Conservation (phyloP, 2,113 vertebrate species). For the Oryzias melastigma region DNA sequence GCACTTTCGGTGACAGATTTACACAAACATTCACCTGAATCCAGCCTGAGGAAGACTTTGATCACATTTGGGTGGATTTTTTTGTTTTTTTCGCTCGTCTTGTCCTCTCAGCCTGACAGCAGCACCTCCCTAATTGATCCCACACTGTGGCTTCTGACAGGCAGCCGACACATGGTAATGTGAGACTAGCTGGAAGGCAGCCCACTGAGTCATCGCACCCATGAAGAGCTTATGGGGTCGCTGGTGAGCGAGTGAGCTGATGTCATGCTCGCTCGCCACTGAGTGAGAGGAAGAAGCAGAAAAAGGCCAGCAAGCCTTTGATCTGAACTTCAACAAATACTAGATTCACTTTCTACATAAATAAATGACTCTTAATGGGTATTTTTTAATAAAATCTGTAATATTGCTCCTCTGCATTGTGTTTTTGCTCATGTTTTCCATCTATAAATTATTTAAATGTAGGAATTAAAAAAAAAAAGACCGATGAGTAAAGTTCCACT, state of each 20-base stretch:
- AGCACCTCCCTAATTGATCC: constrained; percentile 63
- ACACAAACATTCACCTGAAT: constrained; percentile 3
- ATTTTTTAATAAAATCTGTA: no score
- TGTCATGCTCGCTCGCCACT: constrained; percentile 41
- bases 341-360: no score
- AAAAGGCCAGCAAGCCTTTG: not conserved
- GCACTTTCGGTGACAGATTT: no score
- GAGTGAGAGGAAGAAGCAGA: constrained; percentile 7
- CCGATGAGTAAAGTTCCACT: no score
- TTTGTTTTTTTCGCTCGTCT: constrained; percentile 2
- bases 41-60: constrained; percentile 14
- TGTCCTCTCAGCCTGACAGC: constrained; percentile 40
- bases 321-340: no score
- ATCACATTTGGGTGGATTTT: not conserved
- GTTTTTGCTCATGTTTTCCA: no score
- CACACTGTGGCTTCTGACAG: constrained; percentile 61
- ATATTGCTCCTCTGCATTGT: no score
- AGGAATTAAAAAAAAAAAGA: no score
- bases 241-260: constrained; percentile 39
- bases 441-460: no score
- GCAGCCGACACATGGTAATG: constrained; percentile 63
- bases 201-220: constrained; percentile 61
- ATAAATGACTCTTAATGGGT: no score
- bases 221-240: constrained; percentile 20
- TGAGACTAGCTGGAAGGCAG: constrained; percentile 59